These are phyloP conservation scores for Xiphydria camelus DNA, from an alignment of 2,888 invertebrate genomes.

Conservation along the genomic window DNA sequence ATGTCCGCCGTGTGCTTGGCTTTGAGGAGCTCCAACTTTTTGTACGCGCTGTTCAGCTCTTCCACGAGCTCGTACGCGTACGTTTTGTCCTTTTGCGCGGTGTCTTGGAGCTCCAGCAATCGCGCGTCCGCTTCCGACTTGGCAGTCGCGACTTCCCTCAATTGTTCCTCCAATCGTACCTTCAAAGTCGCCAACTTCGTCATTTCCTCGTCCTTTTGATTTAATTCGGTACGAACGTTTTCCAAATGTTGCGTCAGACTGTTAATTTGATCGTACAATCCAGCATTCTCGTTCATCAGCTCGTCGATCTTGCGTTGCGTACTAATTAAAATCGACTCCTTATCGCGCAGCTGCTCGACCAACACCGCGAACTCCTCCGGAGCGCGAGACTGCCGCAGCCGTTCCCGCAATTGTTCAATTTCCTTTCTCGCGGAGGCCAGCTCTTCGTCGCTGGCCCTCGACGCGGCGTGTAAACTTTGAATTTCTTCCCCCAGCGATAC, in stretches of 20 bases:
- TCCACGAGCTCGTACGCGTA: slow-evolving; percentile 34
- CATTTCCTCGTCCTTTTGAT: slow-evolving; percentile 60
- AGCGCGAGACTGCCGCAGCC: slow-evolving; percentile 49
- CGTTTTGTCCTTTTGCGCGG: slow-evolving; percentile 31
- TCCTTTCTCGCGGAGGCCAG: slow-evolving; percentile 3
- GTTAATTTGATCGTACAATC: slow-evolving; percentile 54
- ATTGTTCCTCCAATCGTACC: slow-evolving; percentile 43
- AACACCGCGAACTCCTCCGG: slow-evolving; percentile 65
- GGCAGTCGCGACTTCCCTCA: slow-evolving; percentile 40
- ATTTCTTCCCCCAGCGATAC: slow-evolving; percentile 42
- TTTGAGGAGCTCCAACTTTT: slow-evolving; percentile 58
- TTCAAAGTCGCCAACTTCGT: slow-evolving; percentile 43
- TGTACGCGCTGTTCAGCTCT: slow-evolving; percentile 57
- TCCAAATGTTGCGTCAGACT: slow-evolving; percentile 36
- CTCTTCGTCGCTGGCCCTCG: slow-evolving; percentile 25
- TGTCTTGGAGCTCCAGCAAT: slow-evolving; percentile 29
- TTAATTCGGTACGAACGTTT: slow-evolving; percentile 13
- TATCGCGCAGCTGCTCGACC: slow-evolving; percentile 61
- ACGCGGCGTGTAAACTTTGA: slow-evolving; percentile 20
- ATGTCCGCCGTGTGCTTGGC: slow-evolving; percentile 54
- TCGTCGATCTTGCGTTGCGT: slow-evolving; percentile 27
- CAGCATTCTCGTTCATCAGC: slow-evolving; percentile 7
- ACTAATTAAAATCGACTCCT: slow-evolving; percentile 54
- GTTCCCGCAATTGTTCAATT: slow-evolving; percentile 25
- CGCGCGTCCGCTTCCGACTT: slow-evolving; percentile 28